Evolutionary conservation across 2,888 invertebrate species (phyloP).

Genomic region (Brenthis daphne): DNA sequence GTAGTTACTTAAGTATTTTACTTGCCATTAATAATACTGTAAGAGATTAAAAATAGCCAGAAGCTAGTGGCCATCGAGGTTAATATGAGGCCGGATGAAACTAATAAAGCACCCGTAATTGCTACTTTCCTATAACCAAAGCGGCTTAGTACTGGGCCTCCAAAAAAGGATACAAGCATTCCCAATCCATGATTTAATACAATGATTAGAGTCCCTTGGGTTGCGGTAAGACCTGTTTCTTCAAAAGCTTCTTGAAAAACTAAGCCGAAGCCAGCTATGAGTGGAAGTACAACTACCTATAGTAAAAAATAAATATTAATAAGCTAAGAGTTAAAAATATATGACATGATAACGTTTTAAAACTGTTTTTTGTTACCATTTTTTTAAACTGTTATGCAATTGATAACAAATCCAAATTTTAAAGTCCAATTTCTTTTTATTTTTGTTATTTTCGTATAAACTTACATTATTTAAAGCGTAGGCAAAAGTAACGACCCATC

Average conservation of each 20-base stretch:
- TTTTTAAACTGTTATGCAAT: too few relatives aligned
- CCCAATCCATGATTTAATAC: conserved; percentile 86
- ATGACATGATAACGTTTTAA: neutral
- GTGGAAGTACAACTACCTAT: conserved; percentile 79
- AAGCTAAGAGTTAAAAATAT: neutral
- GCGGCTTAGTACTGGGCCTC: conserved; percentile 83
- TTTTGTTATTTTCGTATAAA: conserved; percentile 43
- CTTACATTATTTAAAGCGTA: conserved; percentile 84
- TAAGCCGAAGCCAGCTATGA: conserved; percentile 85
- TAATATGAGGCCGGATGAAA: conserved; percentile 81
- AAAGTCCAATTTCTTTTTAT: conserved; percentile 2
- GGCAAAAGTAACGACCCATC: conserved; percentile 84
- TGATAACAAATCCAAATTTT: conserved; percentile 6
- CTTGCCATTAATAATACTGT: conserved; percentile 87
- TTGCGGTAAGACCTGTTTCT: conserved; percentile 80
- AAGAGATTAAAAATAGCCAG: conserved; percentile 83
- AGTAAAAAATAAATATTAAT: conserved; percentile 39
- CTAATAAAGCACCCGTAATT: conserved; percentile 77
- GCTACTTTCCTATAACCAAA: conserved; percentile 86
- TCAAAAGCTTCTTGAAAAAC: conserved; percentile 84
- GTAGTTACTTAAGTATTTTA: conserved; percentile 42
- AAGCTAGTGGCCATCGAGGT: conserved; percentile 83
- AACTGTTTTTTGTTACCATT: conserved; percentile 3
- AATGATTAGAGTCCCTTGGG: conserved; percentile 84
- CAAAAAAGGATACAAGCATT: conserved; percentile 85